These are phyloP conservation scores for Diadegma fenestrale DNA, from an alignment of 2,888 invertebrate species.

Conservation along the genomic window DNA sequence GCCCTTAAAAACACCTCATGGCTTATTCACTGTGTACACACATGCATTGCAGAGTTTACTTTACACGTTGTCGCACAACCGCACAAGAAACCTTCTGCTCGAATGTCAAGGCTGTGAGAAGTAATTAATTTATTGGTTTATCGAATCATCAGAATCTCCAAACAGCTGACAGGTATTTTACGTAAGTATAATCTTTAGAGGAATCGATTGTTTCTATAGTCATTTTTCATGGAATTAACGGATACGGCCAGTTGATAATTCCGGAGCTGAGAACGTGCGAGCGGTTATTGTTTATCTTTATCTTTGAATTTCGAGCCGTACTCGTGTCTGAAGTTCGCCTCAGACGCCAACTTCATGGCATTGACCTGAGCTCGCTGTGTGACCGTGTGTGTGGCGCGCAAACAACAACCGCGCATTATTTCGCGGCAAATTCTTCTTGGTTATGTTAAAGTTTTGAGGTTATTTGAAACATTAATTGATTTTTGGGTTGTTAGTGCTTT, in stretches of 20 bases:
- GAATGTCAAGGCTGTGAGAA: not conserved
- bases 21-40: too few species aligned
- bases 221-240: not conserved
- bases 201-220: not conserved
- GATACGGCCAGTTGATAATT: too few species aligned
- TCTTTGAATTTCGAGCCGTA: too few species aligned
- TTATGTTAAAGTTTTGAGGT: slow-evolving; percentile 23
- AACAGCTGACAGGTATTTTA: not conserved
- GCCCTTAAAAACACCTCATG: not conserved
- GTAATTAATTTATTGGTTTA: not conserved
- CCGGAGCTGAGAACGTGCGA: too few species aligned
- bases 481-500: not conserved
- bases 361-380: not conserved
- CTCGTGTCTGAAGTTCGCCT: too few species aligned
- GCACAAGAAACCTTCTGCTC: not conserved
- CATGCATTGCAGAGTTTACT: too few species aligned
- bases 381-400: not conserved
- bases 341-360: not conserved
- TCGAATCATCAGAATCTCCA: not conserved
- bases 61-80: not conserved
- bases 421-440: not conserved
- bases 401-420: not conserved
- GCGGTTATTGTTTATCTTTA: too few species aligned
- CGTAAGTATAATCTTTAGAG: not conserved
- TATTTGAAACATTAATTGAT: not conserved